Base-by-base conservation (phyloP, 2,113 vertebrate genomes). In the Smithornis capensis region DNA sequence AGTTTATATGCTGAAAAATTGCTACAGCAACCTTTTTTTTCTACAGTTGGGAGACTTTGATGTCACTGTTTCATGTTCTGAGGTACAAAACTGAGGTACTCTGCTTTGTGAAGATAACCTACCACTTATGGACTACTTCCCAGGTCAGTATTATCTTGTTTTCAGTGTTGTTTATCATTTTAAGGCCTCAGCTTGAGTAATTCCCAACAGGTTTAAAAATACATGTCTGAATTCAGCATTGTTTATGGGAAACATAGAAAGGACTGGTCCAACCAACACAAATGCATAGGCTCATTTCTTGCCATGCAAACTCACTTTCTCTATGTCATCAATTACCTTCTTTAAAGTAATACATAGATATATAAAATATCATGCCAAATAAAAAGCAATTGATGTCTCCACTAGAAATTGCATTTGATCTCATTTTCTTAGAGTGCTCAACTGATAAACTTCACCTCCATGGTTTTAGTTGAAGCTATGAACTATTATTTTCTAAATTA, bases 401-500 rank as follows among this genome's bases (percentile, higher is more conserved):
- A 53, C 79, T 57, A 85, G 78, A 92, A 79, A 75, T 70, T 87
- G 71, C 82, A 93, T 78, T 68, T 89, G 57, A 50, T 92, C 31
- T 35, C 44, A 42, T 93, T 97, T 94, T 91, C 92, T 91, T 93
- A 78, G 96, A 96, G 95, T 94, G 52, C 38, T 89, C 49, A 68
- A 47, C 79, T 85, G 79, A 81, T 96, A 92, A 96, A 71, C 83
- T 90, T 94, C 81, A 77, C 68, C 29, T 90, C 17, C 0, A n/a
- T 86, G 70, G 53, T 33, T 87, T 95, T 85, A 35, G 84, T 83
- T 87, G 93, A 94, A 64, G 1, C 63, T 64, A n/a, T 75, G 91
- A 97, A 92, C 91, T 95, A 94, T 60, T 91, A 82, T 93, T 94
- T 95, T 95, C 56, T 84, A 86, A 93, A 95, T 94, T n/a, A 93